phyloP scores from a whole-genome alignment of 2,797 vertebrate species.

The Sphaeramia orbicularis region DNA sequence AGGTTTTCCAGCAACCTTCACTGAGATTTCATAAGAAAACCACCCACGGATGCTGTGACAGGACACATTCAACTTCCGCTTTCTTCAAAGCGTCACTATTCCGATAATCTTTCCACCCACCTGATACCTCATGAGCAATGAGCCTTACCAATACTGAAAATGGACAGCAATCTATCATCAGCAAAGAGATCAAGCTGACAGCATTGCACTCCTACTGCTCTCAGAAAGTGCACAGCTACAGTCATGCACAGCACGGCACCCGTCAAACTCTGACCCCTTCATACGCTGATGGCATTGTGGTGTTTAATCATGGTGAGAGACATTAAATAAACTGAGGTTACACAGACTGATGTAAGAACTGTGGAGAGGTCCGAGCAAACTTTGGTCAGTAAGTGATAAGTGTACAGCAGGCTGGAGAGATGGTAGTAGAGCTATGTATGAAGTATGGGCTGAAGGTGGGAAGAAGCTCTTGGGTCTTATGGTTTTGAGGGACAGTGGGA shows the following conservation, averaged over 20 bases:
- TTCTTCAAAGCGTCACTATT: conserved; percentile 71
- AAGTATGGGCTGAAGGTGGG: conserved; percentile 27
- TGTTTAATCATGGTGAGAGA: conserved; percentile 48
- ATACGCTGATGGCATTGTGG: conserved; percentile 44
- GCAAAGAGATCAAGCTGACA: conserved; percentile 53
- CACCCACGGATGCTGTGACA: conserved; percentile 69
- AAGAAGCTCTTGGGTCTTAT: conserved; percentile 61
- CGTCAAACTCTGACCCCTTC: conserved; percentile 63
- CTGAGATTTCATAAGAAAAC: conserved; percentile 55
- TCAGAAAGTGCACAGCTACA: conserved; percentile 61
- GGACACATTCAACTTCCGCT: conserved; percentile 66
- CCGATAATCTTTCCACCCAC: conserved; percentile 81
- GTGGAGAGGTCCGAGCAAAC: conserved; percentile 16
- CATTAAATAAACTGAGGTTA: conserved; percentile 47
- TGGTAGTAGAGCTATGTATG: conserved; percentile 31
- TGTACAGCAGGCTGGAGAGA: conserved; percentile 38
- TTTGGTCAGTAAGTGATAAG: conserved; percentile 29
- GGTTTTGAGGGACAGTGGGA: conserved; percentile 68
- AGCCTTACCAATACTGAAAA: conserved; percentile 76
- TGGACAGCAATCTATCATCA: conserved; percentile 76
- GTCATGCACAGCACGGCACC: conserved; percentile 48
- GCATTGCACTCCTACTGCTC: conserved; percentile 61
- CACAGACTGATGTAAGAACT: conserved; percentile 35
- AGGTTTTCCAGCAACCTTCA: conserved; percentile 62
- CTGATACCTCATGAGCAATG: conserved; percentile 71